Conservation (phyloP, 2,113 vertebrate species). For the Psittacula cyanocephala region DNA sequence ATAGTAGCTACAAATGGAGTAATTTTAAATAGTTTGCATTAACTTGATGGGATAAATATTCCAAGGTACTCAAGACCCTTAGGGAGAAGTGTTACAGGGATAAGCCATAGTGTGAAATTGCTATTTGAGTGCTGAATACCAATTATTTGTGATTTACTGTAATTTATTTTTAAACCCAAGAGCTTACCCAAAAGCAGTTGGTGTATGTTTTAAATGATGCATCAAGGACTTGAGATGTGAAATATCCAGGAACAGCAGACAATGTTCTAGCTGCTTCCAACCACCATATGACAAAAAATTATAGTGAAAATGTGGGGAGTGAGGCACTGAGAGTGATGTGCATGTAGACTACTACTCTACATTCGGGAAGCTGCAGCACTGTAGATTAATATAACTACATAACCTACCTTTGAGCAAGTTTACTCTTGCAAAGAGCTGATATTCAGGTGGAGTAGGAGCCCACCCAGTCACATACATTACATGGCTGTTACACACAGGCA, state of each 20-base stretch:
- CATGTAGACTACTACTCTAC: background rate
- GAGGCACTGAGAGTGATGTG: background rate
- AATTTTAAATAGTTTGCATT: slow-evolving; percentile 62
- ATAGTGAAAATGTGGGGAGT: background rate
- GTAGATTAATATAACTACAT: background rate
- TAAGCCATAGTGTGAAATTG: slow-evolving; percentile 58
- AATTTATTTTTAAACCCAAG: slow-evolving; percentile 57
- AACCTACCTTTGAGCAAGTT: background rate
- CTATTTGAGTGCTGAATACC: slow-evolving; percentile 59
- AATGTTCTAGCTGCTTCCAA: background rate
- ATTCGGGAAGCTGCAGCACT: background rate
- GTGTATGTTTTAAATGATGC: slow-evolving; percentile 38
- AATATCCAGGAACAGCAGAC: background rate
- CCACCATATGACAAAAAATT: background rate
- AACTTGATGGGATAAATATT: slow-evolving; percentile 62
- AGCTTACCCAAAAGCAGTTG: slow-evolving; percentile 47
- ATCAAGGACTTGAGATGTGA: slow-evolving; percentile 8
- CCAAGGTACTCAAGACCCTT: slow-evolving; percentile 48
- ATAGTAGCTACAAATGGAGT: slow-evolving; percentile 55
- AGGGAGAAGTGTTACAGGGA: slow-evolving; percentile 36
- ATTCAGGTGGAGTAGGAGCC: background rate
- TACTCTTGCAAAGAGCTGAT: background rate
- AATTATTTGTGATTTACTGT: slow-evolving; percentile 68
- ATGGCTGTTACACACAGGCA: background rate
- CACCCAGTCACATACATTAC: background rate